Percentiles rank a stretch among this genome's conserved stretches.
These are phyloP conservation scores for Carettochelys insculpta DNA, from an alignment of 2,113 vertebrate genomes.

Conservation along the genomic window DNA sequence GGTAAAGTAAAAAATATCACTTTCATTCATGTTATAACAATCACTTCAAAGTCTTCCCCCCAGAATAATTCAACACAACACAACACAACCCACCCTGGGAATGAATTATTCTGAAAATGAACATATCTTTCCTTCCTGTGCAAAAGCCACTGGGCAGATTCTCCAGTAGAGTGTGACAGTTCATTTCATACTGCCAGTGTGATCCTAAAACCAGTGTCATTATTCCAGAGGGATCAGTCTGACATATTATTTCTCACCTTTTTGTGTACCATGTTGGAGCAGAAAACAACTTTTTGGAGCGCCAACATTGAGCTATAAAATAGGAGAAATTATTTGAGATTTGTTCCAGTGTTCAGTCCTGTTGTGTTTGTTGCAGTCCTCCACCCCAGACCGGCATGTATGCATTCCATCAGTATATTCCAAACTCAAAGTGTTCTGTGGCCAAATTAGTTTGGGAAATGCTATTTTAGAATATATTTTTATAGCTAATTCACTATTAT, in stretches of 20 bases:
- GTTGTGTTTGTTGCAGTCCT: too few species aligned
- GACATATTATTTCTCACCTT: neutral
- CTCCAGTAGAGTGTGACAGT: neutral
- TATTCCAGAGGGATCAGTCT: neutral
- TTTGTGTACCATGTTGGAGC: neutral
- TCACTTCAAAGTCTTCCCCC: neutral
- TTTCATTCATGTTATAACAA: neutral
- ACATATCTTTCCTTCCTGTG: neutral
- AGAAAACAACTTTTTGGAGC: neutral
- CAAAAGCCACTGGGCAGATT: neutral
- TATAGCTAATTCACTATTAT: neutral
- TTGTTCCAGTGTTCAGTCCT: too few species aligned
- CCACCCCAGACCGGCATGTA: too few species aligned
- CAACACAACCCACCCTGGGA: neutral
- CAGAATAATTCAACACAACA: neutral
- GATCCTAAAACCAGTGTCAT: neutral
- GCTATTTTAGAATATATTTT: neutral
- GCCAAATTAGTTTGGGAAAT: too few species aligned
- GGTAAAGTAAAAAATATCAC: neutral
- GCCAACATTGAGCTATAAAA: neutral
- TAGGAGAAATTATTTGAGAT: neutral
- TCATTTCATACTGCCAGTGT: neutral
- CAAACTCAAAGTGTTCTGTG: too few species aligned
- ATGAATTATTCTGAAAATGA: accelerated
- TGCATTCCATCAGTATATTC: too few species aligned